Conservation (phyloP, 64 coral and sea anemone genomes). For the Dendrophyllia cribrosa region DNA sequence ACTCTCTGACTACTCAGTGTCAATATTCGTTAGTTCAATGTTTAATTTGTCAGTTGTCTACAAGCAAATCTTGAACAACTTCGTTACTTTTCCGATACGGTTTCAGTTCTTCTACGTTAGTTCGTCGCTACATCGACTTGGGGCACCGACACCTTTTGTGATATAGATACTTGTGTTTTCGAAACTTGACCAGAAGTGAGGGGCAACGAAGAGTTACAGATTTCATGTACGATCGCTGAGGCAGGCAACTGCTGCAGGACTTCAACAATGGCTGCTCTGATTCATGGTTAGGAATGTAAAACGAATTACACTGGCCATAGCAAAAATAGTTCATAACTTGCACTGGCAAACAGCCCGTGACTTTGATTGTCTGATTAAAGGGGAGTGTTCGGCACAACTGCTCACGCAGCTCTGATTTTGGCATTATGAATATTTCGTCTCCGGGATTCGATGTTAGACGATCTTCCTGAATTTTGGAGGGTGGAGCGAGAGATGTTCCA, state of each 20-base stretch:
- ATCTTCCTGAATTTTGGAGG: constrained; percentile 35
- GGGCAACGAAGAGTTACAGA: constrained; percentile 82
- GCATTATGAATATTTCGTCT: constrained; percentile 70
- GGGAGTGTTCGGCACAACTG: constrained; percentile 92
- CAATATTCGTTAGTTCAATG: background rate
- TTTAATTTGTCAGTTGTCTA: background rate
- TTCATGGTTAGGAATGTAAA: constrained; percentile 88
- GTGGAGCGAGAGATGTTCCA: background rate
- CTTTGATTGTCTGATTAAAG: constrained; percentile 75
- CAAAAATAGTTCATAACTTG: constrained; percentile 90
- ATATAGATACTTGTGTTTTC: constrained; percentile 61
- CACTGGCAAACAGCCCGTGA: constrained; percentile 73
- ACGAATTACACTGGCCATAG: constrained; percentile 94
- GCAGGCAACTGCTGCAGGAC: constrained; percentile 77
- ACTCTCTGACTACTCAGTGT: no score
- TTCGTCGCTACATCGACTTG: background rate
- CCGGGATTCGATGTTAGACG: background rate
- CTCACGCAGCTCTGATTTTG: constrained; percentile 59
- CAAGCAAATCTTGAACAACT: background rate
- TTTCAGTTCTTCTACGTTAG: background rate
- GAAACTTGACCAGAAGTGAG: constrained; percentile 53
- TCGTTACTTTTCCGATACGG: background rate
- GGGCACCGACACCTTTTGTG: constrained; percentile 82
- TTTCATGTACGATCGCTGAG: constrained; percentile 67
- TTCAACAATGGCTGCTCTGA: constrained; percentile 65